phyloP scores from a whole-genome alignment of 2,797 vertebrate genomes.

The Lycodopsis pacificus region DNA sequence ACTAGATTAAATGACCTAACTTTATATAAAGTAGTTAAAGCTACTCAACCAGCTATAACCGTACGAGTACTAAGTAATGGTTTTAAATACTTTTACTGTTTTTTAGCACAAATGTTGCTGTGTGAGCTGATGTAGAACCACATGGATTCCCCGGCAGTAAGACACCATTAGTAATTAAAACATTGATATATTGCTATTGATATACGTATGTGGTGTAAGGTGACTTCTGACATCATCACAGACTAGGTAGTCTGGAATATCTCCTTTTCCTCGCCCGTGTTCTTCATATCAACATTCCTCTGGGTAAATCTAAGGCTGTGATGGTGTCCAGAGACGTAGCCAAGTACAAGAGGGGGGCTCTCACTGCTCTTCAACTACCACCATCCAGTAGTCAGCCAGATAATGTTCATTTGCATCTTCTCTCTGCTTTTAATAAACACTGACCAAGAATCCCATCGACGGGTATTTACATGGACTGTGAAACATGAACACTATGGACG shows the following conservation, averaged over 20 bases:
- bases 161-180: conserved; percentile 36
- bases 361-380: conserved; percentile 79
- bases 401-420: conserved; percentile 73
- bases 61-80: neutral
- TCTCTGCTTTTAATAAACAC: conserved; percentile 78
- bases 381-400: conserved; percentile 68
- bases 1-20: neutral
- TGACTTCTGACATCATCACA: conserved; percentile 52
- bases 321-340: conserved; percentile 76
- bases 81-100: neutral
- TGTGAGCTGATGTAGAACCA: conserved; percentile 9
- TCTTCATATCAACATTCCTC: conserved; percentile 68
- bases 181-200: conserved; percentile 5
- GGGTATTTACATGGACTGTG: conserved; percentile 63
- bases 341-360: conserved; percentile 59
- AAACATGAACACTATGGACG: conserved; percentile 67
- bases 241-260: conserved; percentile 61
- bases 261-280: conserved; percentile 49
- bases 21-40: conserved; percentile 5
- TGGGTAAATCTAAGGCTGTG: conserved; percentile 60
- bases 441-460: conserved; percentile 58
- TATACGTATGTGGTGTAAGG: conserved; percentile 24
- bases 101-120: conserved; percentile 5
- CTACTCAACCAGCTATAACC: neutral
- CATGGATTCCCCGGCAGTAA: conserved; percentile 24